Conservation (phyloP, 2,797 vertebrate species). For the Intellagama lesueurii region DNA sequence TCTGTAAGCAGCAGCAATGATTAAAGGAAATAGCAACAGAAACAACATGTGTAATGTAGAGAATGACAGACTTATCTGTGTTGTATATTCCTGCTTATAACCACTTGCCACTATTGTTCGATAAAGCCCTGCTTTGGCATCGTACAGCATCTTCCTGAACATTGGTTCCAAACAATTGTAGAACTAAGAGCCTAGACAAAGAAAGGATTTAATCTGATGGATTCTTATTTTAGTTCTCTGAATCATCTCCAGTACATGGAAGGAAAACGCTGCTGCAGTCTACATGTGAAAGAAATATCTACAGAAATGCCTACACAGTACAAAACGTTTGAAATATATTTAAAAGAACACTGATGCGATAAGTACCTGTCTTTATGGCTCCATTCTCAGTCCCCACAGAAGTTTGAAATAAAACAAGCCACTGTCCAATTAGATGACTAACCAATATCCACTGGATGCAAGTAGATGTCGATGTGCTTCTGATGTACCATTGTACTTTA, state of each 20-base stretch:
- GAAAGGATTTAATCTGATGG: not conserved
- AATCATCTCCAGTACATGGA: constrained; percentile 2
- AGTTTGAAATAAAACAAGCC: not conserved
- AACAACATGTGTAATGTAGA: too few relatives aligned
- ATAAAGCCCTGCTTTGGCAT: not conserved
- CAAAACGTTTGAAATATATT: not conserved
- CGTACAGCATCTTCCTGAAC: not conserved
- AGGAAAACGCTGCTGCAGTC: not conserved
- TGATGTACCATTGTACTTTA: too few relatives aligned
- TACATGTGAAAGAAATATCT: not conserved
- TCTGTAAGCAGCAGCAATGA: too few relatives aligned
- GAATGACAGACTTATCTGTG: too few relatives aligned
- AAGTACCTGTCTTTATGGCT: not conserved
- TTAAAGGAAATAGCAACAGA: too few relatives aligned
- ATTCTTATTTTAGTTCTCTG: constrained; percentile 18
- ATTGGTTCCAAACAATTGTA: not conserved
- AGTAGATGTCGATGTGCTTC: not conserved
- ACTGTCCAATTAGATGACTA: not conserved
- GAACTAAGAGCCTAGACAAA: not conserved
- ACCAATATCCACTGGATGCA: not conserved
- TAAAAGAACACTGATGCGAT: not conserved
- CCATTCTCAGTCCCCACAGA: not conserved
- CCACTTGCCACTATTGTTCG: not conserved
- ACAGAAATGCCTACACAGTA: not conserved
- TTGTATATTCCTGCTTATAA: constrained; percentile 1